A percentile compares a stretch with the other conserved stretches of the same genome.
phyloP scores from a whole-genome alignment of 2,888 invertebrate genomes.

The Catocala sponsa region DNA sequence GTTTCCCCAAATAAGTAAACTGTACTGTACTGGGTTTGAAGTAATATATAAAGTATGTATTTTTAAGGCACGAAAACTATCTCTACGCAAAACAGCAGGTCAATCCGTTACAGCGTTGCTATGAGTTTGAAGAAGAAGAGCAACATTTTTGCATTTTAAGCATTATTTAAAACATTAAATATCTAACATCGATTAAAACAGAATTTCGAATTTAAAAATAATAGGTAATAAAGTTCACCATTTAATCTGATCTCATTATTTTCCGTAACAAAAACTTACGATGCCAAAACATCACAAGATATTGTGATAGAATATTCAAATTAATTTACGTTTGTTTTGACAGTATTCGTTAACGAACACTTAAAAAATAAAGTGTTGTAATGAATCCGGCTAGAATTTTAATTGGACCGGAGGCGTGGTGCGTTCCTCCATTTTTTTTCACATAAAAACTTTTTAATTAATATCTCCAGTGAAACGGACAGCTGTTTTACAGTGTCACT shows the following conservation, averaged over 20 bases:
- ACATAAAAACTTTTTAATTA: constrained; percentile 82
- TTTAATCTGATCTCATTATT: constrained; percentile 15
- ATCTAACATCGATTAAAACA: too few relatives aligned
- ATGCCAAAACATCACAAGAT: constrained; percentile 33
- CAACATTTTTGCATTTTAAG: too few relatives aligned
- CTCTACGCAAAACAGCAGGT: too few relatives aligned
- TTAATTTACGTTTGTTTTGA: constrained; percentile 58
- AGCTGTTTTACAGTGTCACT: constrained; percentile 62
- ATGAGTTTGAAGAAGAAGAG: too few relatives aligned
- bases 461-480: constrained; percentile 73
- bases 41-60: too few relatives aligned
- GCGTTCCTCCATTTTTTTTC: constrained; percentile 59
- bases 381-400: constrained; percentile 81
- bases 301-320: constrained; percentile 48
- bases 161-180: too few relatives aligned
- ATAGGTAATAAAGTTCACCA: constrained; percentile 9
- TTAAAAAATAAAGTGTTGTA: constrained; percentile 77
- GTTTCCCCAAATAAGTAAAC: too few relatives aligned
- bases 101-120: too few relatives aligned
- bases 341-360: constrained; percentile 65
- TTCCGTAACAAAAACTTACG: constrained; percentile 14
- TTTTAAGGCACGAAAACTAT: too few relatives aligned
- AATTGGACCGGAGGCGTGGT: constrained; percentile 72
- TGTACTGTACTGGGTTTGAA: too few relatives aligned
- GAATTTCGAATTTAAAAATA: constrained; percentile 1